These are phyloP conservation scores for Tipula confusa DNA, from an alignment of 2,888 invertebrate genomes.

Conservation along the genomic window DNA sequence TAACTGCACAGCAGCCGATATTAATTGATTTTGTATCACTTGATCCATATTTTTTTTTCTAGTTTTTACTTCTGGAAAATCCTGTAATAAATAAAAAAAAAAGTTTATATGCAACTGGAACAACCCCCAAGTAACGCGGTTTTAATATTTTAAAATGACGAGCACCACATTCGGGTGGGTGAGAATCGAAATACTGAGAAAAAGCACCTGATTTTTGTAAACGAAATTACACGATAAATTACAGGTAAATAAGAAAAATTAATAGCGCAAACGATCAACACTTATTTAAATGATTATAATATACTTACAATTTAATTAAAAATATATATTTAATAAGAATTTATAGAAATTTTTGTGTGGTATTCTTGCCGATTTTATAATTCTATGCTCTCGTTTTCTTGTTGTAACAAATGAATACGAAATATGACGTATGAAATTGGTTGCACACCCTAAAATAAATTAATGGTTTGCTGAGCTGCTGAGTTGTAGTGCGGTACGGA, in stretches of 20 bases:
- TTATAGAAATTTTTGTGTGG: background rate
- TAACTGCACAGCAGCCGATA: conserved; percentile 57
- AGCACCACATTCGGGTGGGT: background rate
- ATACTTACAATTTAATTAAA: conserved; percentile 13
- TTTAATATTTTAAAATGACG: background rate
- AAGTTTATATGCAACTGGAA: background rate
- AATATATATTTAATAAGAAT: background rate
- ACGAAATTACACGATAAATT: background rate
- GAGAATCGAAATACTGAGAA: background rate
- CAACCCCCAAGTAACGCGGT: background rate
- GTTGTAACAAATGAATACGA: background rate
- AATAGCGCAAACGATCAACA: background rate
- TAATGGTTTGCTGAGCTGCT: background rate
- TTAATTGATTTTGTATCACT: conserved; percentile 63
- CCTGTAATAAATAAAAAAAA: background rate
- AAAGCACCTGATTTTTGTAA: background rate
- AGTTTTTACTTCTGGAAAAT: background rate
- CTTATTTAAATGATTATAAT: background rate
- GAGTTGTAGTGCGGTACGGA: background rate
- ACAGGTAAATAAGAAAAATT: background rate
- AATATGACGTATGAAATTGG: background rate
- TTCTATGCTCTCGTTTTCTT: background rate
- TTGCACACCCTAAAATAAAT: background rate
- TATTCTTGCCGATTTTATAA: background rate
- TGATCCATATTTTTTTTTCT: conserved; percentile 60